Conservation (phyloP, 2,113 vertebrate genomes). For the Megaleporinus macrocephalus region DNA sequence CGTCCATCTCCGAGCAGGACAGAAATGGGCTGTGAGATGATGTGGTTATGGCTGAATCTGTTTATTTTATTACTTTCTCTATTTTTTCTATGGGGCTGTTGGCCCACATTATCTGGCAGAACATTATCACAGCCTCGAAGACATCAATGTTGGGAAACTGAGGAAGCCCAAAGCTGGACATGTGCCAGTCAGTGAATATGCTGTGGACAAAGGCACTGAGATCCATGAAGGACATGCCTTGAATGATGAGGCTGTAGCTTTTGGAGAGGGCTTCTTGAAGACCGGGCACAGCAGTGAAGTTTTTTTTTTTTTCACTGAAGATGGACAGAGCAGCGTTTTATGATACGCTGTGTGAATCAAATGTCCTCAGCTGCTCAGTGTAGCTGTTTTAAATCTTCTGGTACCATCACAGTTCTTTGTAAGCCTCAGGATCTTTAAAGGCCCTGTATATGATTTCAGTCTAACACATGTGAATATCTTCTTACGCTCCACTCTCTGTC, state of each 20-base stretch:
- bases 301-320: background rate
- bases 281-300: background rate
- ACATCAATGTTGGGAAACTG: slow-evolving; percentile 26
- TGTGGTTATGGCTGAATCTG: slow-evolving; percentile 38
- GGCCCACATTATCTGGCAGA: slow-evolving; percentile 37
- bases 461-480: too few relatives aligned
- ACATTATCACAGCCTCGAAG: slow-evolving; percentile 32
- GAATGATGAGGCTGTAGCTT: slow-evolving; percentile 14
- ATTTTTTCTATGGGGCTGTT: slow-evolving; percentile 24
- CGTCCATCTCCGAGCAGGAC: slow-evolving; percentile 22
- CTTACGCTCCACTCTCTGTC: too few relatives aligned
- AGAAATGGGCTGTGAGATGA: slow-evolving; percentile 35
- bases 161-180: slow-evolving; percentile 25
- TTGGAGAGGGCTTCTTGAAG: background rate
- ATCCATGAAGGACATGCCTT: slow-evolving; percentile 22
- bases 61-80: slow-evolving; percentile 42
- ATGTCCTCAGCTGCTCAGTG: background rate
- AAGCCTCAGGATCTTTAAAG: background rate
- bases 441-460: too few relatives aligned
- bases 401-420: background rate
- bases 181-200: slow-evolving; percentile 34
- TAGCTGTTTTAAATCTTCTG: slow-evolving; percentile 9
- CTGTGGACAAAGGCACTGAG: slow-evolving; percentile 33
- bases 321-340: slow-evolving; percentile 17
- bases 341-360: background rate